These are phyloP conservation scores for Alosa sapidissima DNA, from an alignment of 2,797 vertebrate species.

Conservation along the genomic window DNA sequence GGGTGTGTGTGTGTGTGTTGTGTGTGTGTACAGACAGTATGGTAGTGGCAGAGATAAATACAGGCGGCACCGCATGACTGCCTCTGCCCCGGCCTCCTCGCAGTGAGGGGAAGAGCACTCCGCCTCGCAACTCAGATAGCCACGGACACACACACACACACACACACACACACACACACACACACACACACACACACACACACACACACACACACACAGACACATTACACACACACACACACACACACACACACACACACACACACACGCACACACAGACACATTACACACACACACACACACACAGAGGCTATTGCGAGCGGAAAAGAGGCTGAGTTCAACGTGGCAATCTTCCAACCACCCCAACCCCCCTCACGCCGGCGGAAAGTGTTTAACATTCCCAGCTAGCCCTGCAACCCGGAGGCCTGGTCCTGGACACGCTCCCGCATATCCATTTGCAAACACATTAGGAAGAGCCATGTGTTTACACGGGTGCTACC, in stretches of 20 bases:
- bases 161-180: conserved; percentile 4
- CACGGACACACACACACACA: neutral
- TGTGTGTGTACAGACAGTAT: neutral
- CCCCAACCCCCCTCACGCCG: too few relatives aligned
- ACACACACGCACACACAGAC: conserved; percentile 5
- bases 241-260: neutral
- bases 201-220: conserved; percentile 7
- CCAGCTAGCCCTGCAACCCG: neutral
- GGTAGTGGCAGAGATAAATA: neutral
- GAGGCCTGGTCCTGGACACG: neutral
- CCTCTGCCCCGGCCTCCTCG: neutral
- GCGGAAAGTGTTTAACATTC: neutral
- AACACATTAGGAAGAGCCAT: neutral
- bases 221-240: neutral
- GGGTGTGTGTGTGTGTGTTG: too few relatives aligned
- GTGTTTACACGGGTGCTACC: neutral
- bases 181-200: conserved; percentile 22
- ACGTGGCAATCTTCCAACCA: neutral
- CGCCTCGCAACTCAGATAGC: neutral
- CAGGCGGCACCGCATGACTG: neutral
- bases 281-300: neutral
- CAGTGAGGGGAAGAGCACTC: neutral
- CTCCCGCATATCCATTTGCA: neutral
- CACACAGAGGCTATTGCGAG: neutral
- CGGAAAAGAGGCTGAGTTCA: neutral